phyloP scores from a whole-genome alignment of 2,113 vertebrate genomes.

The Formicarius rufipectus region DNA sequence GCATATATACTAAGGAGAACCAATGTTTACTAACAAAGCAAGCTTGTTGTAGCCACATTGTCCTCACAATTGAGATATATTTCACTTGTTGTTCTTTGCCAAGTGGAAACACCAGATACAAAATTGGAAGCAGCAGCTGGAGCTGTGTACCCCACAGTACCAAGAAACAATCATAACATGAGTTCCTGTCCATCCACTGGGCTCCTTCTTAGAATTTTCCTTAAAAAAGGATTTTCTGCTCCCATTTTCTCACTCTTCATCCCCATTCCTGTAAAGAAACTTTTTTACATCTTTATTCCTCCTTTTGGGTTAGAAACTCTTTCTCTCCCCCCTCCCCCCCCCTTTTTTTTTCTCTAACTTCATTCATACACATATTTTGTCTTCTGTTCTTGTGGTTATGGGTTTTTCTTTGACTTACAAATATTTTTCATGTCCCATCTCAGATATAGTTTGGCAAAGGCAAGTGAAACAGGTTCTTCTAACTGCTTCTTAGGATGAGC shows the following conservation, averaged over 20 bases:
- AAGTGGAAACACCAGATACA: neutral
- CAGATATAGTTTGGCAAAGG: neutral
- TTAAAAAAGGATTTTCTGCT: neutral
- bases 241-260: neutral
- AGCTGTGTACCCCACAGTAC: too few species aligned
- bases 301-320: neutral
- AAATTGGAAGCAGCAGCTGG: neutral
- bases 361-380: neutral
- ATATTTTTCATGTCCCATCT: neutral
- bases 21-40: neutral
- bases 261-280: neutral
- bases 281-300: neutral
- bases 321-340: accelerated
- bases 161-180: neutral
- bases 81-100: neutral
- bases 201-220: neutral
- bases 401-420: neutral
- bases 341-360: neutral
- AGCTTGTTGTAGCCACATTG: neutral
- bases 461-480: neutral
- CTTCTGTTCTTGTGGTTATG: neutral
- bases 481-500: neutral
- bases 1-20: neutral
- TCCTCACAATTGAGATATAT: neutral
- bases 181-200: neutral